Evolutionary conservation across 2,113 vertebrate species (phyloP), one percentile per base, ranked within the genome.

Genomic region (Uria lomvia): DNA sequence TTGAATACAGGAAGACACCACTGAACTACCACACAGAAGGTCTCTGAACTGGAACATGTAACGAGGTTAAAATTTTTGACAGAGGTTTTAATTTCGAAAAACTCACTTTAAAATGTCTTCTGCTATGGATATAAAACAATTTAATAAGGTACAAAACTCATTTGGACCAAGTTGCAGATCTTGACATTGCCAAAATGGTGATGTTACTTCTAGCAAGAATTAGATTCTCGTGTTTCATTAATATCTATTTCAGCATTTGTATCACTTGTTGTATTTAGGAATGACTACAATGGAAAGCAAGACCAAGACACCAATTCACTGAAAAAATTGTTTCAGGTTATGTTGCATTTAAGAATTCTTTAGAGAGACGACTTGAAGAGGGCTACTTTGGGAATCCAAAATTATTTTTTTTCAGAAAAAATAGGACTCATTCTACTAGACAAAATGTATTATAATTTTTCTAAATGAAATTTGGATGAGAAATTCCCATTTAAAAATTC

Each of bases 21-120:
- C 27, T 53, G 66, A 75, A 73, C 2, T 6, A 55, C 27, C 6
- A 2, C 10, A 86, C 47, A 85, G 79, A 49, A 67, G 16, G 53
- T 49, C 67, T 93, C 24, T 43, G 62, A 92, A 83, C 34, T 66
- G 50, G 34, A 92, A 86, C 22, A 50, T 0, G 6, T 67, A 47
- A 76, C 29, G 47, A 91, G 52, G 30, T 75, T 67, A 67, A 68
- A 94, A 83, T 21, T n/a, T 15, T 55, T 83, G 67, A 56, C 71
- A 88, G 47, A 75, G 59, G n/a, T 84, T 94, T 91, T 87, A 40
- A 89, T 93, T 94, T 88, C 68, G 42, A 81, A 87, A 71, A 74
- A 63, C 38, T 81, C 77, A 92, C 40, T 74, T 90, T 47, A 59
- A 85, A 90, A 92, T 79, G 66, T 79, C 75, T 72, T 90, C 88